Evolutionary conservation across 1,140 invertebrate genomes (phyloP).

Genomic region (Dolichoris vasculosae): DNA sequence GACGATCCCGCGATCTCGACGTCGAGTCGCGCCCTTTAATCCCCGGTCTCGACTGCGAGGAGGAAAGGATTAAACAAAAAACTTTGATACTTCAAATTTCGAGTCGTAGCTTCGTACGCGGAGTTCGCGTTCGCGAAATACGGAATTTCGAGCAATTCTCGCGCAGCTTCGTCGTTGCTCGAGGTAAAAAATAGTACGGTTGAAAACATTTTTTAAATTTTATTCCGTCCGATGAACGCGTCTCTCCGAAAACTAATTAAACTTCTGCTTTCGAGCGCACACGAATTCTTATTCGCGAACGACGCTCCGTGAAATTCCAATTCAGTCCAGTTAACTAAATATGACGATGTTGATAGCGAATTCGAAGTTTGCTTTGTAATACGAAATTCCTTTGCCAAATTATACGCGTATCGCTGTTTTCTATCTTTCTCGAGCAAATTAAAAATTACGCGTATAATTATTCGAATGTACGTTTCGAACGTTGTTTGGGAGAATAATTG

Average conservation of each 20-base stretch:
- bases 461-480: too few species aligned
- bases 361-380: background rate
- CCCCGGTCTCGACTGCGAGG: background rate
- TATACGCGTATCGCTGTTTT: too few species aligned
- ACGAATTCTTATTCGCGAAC: background rate
- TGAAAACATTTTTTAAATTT: too few species aligned
- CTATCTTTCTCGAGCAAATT: too few species aligned
- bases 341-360: background rate
- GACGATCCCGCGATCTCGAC: background rate
- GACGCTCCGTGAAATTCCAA: background rate
- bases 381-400: too few species aligned
- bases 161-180: too few species aligned
- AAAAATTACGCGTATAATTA: too few species aligned
- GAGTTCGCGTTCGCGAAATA: background rate
- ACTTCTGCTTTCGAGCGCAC: background rate
- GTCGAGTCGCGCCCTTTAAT: background rate
- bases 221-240: background rate
- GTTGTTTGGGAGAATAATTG: too few species aligned
- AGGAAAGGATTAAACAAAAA: background rate
- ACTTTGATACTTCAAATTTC: background rate
- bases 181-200: too few species aligned
- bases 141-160: too few species aligned
- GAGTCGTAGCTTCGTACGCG: background rate
- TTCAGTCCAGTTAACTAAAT: background rate
- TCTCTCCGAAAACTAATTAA: background rate